Conservation (phyloP, 2,797 vertebrate species). For the Macrochelys suwanniensis region DNA sequence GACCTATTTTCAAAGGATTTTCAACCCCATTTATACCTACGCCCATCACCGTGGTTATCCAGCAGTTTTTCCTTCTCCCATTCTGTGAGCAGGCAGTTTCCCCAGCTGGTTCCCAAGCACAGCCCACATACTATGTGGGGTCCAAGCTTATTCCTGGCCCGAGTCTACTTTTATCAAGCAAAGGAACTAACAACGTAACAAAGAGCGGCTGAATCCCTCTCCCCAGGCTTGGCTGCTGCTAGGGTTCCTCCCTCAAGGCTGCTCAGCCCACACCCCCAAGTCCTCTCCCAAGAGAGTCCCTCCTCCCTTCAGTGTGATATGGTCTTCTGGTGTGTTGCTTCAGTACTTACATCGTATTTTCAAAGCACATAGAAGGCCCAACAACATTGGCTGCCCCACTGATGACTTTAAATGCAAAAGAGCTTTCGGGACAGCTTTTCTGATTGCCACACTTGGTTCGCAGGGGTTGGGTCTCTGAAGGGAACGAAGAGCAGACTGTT, state of each 20-base stretch:
- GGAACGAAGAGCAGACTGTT: not conserved
- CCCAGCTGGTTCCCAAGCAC: not conserved
- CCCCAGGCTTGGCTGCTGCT: not conserved
- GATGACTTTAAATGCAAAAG: conserved; percentile 85
- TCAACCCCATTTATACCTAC: not conserved
- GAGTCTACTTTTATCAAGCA: not conserved
- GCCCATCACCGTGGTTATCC: too few species aligned
- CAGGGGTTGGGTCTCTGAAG: conserved; percentile 7
- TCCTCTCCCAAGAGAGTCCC: not conserved
- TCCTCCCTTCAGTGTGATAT: not conserved
- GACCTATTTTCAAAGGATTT: not conserved
- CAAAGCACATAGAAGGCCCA: conserved; percentile 91
- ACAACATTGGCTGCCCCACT: conserved; percentile 89
- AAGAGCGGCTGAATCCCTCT: not conserved
- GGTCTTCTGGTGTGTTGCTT: not conserved
- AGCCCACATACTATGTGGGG: not conserved
- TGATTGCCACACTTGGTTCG: conserved; percentile 82
- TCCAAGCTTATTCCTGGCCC: not conserved
- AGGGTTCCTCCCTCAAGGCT: not conserved
- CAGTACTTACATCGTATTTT: conserved; percentile 84
- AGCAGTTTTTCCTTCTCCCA: not conserved
- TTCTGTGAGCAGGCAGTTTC: not conserved
- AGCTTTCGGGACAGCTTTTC: conserved; percentile 76
- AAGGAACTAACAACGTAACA: not conserved
- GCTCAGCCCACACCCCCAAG: not conserved